Percentiles rank a stretch among this genome's conserved stretches.
Conservation (phyloP, 2,888 invertebrate genomes). For the Schizotus pectinicornis region DNA sequence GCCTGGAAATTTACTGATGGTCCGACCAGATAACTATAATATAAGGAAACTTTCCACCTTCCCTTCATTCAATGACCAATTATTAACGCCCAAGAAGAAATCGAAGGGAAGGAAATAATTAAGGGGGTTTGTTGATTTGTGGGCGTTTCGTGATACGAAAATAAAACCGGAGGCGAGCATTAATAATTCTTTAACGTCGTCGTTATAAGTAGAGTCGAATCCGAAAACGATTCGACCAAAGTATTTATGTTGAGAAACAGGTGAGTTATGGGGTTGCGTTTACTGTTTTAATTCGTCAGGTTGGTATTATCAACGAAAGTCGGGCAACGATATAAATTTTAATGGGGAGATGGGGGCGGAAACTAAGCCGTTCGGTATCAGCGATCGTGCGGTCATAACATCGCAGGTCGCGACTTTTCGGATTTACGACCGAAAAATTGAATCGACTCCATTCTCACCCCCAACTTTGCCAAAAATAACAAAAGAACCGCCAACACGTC, state of each 20-base stretch:
- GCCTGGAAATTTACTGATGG: conserved; percentile 13
- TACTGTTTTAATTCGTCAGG: conserved; percentile 46
- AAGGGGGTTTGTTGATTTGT: conserved; percentile 17
- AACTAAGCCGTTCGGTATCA: too few species aligned
- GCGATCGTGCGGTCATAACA: too few species aligned
- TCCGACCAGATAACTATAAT: neutral
- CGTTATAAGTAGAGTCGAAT: conserved; percentile 38
- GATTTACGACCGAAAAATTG: too few species aligned
- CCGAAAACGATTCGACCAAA: conserved; percentile 39
- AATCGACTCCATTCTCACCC: too few species aligned
- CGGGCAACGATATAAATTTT: conserved; percentile 46
- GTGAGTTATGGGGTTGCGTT: conserved; percentile 46
- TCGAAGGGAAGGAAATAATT: neutral
- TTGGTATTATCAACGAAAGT: conserved; percentile 44
- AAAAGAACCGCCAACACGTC: too few species aligned
- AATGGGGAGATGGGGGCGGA: conserved; percentile 20
- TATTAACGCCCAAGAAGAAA: too few species aligned
- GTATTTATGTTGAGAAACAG: conserved; percentile 44
- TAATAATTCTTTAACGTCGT: too few species aligned
- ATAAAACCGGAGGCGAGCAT: conserved; percentile 10
- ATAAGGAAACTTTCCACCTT: too few species aligned
- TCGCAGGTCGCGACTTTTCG: too few species aligned
- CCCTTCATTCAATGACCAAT: conserved; percentile 9
- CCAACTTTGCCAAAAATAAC: too few species aligned
- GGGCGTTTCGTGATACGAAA: conserved; percentile 18